phyloP scores from a whole-genome alignment of 2,113 vertebrate species.

The Oxygymnocypris stewartii region DNA sequence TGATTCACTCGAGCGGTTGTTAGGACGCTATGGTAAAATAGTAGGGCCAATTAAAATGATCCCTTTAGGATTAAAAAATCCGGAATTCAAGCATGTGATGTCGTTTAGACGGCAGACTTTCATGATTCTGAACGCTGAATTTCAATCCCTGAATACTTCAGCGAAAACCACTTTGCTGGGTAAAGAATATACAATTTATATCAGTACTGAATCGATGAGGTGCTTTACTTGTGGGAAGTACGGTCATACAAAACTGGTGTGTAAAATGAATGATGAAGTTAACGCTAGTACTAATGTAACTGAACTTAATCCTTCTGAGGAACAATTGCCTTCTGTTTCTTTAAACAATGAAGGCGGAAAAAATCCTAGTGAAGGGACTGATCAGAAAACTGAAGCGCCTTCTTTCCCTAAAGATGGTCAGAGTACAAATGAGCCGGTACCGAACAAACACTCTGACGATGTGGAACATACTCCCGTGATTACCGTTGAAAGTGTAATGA shows the following conservation, averaged over 20 bases:
- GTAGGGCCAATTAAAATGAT: not conserved
- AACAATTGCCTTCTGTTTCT: not conserved
- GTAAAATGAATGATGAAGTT: not conserved
- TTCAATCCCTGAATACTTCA: not conserved
- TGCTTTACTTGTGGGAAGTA: not conserved
- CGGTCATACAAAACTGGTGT: not conserved
- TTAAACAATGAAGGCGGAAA: no score
- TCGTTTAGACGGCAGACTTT: not conserved
- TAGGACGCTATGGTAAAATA: not conserved
- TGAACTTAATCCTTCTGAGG: no score
- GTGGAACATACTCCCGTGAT: no score
- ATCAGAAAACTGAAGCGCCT: no score
- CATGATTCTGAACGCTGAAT: not conserved
- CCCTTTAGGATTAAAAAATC: not conserved
- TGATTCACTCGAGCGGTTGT: not conserved
- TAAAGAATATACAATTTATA: not conserved
- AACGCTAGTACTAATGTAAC: no score
- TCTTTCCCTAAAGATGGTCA: no score
- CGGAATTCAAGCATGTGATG: not conserved
- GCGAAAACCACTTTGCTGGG: no score
- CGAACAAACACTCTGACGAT: no score
- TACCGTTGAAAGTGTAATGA: no score
- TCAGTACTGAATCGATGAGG: not conserved
- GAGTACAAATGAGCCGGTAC: no score
- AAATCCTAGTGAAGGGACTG: no score